Evolutionary conservation across 2,888 invertebrate species (phyloP).

Genomic region (Carpatolechia fugitivella): DNA sequence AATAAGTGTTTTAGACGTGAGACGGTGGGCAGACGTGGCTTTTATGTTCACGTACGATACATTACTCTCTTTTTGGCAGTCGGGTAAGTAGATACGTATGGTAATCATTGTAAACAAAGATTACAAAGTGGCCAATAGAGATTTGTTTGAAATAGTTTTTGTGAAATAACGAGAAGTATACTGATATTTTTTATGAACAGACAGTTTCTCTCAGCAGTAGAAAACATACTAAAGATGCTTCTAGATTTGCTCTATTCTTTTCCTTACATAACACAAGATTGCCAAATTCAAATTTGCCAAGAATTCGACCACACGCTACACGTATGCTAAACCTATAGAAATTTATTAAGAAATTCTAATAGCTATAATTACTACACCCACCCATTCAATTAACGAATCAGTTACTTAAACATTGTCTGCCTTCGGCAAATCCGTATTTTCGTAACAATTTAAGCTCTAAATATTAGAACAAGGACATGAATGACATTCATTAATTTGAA

Average conservation of each 20-base stretch:
- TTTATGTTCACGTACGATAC: slow-evolving; percentile 4
- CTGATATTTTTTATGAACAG: no score
- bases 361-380: background rate
- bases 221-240: no score
- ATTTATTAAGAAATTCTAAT: background rate
- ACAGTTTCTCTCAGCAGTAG: no score
- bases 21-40: background rate
- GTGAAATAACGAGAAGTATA: no score
- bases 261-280: no score
- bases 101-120: slow-evolving; percentile 1
- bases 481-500: no score
- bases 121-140: background rate
- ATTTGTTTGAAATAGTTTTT: background rate
- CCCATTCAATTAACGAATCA: background rate
- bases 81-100: slow-evolving; percentile 8
- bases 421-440: background rate
- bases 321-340: background rate
- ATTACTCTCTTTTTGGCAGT: slow-evolving; percentile 9
- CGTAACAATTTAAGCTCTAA: background rate
- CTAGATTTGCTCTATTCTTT: no score
- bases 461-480: background rate
- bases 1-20: background rate
- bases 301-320: background rate
- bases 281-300: background rate
- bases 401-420: background rate